Conservation (phyloP, 1,140 invertebrate genomes). For the Latrodectus geometricus region DNA sequence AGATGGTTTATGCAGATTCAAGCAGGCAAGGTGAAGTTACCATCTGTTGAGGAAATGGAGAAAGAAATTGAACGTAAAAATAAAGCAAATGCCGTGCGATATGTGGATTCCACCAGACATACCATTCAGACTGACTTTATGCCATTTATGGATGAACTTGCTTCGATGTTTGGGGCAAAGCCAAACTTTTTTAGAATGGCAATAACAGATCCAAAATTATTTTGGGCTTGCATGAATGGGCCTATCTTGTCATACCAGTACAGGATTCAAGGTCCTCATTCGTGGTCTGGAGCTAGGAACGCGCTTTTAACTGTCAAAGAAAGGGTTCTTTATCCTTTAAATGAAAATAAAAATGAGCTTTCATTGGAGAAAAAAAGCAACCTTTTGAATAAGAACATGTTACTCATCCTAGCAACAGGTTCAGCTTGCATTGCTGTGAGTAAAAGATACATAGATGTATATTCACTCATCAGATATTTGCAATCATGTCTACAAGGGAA, state of each 20-base stretch:
- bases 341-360: slow-evolving; percentile 1
- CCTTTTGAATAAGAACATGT: too few relatives aligned
- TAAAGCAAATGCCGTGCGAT: slow-evolving; percentile 53
- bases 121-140: slow-evolving; percentile 70
- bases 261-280: slow-evolving; percentile 69
- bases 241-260: slow-evolving; percentile 71
- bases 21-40: slow-evolving; percentile 59
- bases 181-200: slow-evolving; percentile 67
- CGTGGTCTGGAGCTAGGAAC: slow-evolving; percentile 70
- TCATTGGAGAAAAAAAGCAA: too few relatives aligned
- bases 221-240: slow-evolving; percentile 67
- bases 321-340: slow-evolving; percentile 50
- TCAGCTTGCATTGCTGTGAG: too few relatives aligned
- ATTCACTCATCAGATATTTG: too few relatives aligned
- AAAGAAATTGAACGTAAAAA: slow-evolving; percentile 61
- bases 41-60: slow-evolving; percentile 59
- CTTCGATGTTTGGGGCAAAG: slow-evolving; percentile 66
- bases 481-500: too few relatives aligned
- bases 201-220: slow-evolving; percentile 68
- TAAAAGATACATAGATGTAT: too few relatives aligned
- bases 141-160: slow-evolving; percentile 68
- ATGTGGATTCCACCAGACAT: slow-evolving; percentile 65
- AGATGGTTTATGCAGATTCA: slow-evolving; percentile 67
- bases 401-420: too few relatives aligned
- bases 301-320: slow-evolving; percentile 66